Evolutionary conservation across 2,113 vertebrate species (phyloP).

Genomic region (Prunella himalayana): DNA sequence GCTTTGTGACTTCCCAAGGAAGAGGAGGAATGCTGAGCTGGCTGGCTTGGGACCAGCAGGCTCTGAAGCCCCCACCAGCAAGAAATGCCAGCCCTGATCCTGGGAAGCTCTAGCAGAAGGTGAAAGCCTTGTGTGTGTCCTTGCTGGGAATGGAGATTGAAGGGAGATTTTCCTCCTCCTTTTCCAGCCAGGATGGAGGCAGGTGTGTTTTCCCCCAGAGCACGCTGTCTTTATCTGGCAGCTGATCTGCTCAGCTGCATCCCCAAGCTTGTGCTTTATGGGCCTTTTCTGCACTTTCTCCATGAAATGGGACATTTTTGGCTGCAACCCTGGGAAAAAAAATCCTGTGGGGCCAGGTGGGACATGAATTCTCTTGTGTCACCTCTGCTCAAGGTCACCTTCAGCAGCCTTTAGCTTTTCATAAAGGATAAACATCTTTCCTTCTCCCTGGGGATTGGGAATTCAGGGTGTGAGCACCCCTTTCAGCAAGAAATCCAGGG

Average conservation of each 20-base stretch:
- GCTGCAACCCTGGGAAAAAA: not conserved
- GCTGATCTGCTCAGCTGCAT: not conserved
- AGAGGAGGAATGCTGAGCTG: not conserved
- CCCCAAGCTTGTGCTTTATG: conserved; percentile 8
- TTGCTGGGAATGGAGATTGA: not conserved
- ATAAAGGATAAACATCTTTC: not conserved
- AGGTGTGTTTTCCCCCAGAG: not conserved
- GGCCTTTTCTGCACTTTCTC: conserved; percentile 31
- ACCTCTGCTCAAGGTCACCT: not conserved
- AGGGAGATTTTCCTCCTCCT: not conserved
- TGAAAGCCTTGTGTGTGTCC: not conserved
- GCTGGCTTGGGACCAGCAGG: not conserved
- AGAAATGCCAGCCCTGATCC: not conserved
- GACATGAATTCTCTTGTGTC: fast-evolving
- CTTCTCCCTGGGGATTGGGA: fast-evolving
- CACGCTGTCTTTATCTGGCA: not conserved
- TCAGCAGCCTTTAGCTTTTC: not conserved
- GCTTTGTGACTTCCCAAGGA: not conserved
- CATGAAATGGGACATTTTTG: not conserved
- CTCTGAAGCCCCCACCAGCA: not conserved
- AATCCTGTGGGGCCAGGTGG: not conserved
- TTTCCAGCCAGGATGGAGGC: not conserved
- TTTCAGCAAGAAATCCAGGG: not conserved
- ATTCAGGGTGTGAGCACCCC: not conserved
- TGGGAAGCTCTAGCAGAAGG: not conserved